Evolutionary conservation across 2,888 invertebrate genomes (phyloP).

Genomic region (Parochlus steinenii): DNA sequence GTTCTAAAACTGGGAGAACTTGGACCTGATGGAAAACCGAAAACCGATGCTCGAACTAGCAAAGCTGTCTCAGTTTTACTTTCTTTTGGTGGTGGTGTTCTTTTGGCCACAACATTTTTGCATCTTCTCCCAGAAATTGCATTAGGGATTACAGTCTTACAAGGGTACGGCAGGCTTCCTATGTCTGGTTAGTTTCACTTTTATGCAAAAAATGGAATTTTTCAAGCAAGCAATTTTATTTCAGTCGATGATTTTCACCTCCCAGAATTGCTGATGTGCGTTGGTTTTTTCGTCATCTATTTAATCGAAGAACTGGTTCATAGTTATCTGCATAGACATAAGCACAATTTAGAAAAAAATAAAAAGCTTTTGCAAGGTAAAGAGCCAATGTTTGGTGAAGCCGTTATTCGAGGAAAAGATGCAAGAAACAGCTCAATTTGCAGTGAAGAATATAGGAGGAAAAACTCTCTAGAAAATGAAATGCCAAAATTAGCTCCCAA

Average conservation of each 20-base stretch:
- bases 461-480: too few species aligned
- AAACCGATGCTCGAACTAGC: slow-evolving; percentile 20
- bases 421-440: slow-evolving; percentile 11
- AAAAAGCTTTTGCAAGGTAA: too few species aligned
- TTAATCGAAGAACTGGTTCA: slow-evolving; percentile 67
- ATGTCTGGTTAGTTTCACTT: too few species aligned
- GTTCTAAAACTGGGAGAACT: slow-evolving; percentile 41
- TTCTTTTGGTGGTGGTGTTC: slow-evolving; percentile 67
- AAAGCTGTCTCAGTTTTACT: slow-evolving; percentile 41
- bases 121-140: slow-evolving; percentile 67
- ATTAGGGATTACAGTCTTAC: slow-evolving; percentile 37
- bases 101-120: slow-evolving; percentile 64
- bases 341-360: slow-evolving; percentile 20
- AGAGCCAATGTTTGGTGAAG: background rate
- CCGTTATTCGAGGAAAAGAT: slow-evolving; percentile 5
- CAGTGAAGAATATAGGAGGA: too few species aligned
- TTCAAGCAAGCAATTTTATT: too few species aligned
- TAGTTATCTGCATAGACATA: slow-evolving; percentile 41
- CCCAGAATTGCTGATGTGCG: slow-evolving; percentile 54
- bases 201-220: too few species aligned
- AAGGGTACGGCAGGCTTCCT: background rate
- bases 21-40: background rate
- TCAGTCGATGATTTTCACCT: slow-evolving; percentile 49
- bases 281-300: slow-evolving; percentile 61
- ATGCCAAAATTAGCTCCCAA: too few species aligned